Percentiles rank a stretch among this genome's conserved stretches.
Evolutionary conservation across 2,113 vertebrate species (phyloP).

Genomic region (Percina caprodes): DNA sequence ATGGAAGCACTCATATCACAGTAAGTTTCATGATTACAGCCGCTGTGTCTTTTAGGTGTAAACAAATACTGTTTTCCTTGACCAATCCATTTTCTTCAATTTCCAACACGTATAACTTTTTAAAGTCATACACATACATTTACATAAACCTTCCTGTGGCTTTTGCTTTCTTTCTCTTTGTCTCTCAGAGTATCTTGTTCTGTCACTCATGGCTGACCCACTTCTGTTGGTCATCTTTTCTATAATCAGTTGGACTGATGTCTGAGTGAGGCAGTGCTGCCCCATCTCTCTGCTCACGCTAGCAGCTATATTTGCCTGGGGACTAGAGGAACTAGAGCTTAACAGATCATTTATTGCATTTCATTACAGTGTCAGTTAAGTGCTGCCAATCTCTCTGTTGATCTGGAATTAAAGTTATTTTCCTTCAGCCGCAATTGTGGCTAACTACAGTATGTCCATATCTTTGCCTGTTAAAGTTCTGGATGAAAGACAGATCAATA

Average conservation of each 20-base stretch:
- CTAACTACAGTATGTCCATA: conserved; percentile 2
- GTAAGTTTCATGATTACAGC: conserved; percentile 33
- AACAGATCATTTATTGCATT: conserved; percentile 53
- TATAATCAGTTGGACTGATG: conserved; percentile 56
- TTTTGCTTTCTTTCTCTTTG: conserved; percentile 22
- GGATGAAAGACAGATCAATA: conserved; percentile 59
- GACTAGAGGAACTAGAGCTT: conserved; percentile 67
- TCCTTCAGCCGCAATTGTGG: conserved; percentile 25
- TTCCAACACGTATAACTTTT: conserved; percentile 14
- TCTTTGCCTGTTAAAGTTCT: conserved; percentile 17
- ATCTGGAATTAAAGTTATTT: conserved; percentile 34
- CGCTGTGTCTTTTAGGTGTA: conserved; percentile 1
- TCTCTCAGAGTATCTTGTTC: conserved; percentile 37
- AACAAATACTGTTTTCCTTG: conserved; percentile 8
- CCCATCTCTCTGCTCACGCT: conserved; percentile 50
- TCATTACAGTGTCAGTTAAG: conserved; percentile 43
- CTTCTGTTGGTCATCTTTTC: conserved; percentile 73
- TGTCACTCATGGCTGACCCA: conserved; percentile 69
- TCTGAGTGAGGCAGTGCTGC: conserved; percentile 46
- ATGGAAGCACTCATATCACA: neutral
- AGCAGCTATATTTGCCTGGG: conserved; percentile 53
- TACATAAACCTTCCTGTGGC: conserved; percentile 6
- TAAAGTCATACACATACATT: conserved; percentile 10
- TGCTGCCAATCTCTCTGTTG: conserved; percentile 8
- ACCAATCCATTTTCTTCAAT: neutral